These are phyloP conservation scores for Thaumetopoea pityocampa DNA, from an alignment of 1,140 invertebrate genomes.

Conservation along the genomic window DNA sequence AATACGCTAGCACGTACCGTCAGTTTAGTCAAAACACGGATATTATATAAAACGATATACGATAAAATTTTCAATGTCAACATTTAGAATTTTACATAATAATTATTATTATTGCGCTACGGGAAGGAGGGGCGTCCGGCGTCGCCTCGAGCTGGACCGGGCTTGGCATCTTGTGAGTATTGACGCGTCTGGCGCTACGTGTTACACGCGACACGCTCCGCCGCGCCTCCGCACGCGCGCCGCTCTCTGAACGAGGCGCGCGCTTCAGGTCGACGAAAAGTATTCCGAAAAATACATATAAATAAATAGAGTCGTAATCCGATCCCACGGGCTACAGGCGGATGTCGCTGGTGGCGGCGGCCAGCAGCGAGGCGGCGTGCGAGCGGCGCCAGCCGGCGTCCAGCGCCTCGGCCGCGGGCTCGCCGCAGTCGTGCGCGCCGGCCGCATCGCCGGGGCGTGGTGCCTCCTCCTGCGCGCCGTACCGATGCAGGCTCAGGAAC, in stretches of 20 bases:
- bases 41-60: slow-evolving; percentile 43
- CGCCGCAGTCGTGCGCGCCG: slow-evolving; percentile 49
- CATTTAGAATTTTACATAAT: slow-evolving; percentile 18
- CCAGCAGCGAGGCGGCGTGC: slow-evolving; percentile 26
- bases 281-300: slow-evolving; percentile 64
- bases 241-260: slow-evolving; percentile 64
- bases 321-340: slow-evolving; percentile 35
- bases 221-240: slow-evolving; percentile 49
- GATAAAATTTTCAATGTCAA: slow-evolving; percentile 13
- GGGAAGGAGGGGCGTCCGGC: slow-evolving; percentile 58
- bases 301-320: slow-evolving; percentile 52
- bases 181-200: slow-evolving; percentile 41
- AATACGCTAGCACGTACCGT: slow-evolving; percentile 40
- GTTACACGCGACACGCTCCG: slow-evolving; percentile 42
- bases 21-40: slow-evolving; percentile 47
- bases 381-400: slow-evolving; percentile 15
- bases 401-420: slow-evolving; percentile 34
- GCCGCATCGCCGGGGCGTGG: no score
- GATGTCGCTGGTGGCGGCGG: slow-evolving; percentile 51
- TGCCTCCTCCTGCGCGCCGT: slow-evolving; percentile 54
- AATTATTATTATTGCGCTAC: slow-evolving; percentile 42
- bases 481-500: slow-evolving; percentile 60
- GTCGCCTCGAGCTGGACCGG: slow-evolving; percentile 37
- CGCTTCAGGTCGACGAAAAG: slow-evolving; percentile 63
- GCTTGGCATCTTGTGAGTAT: slow-evolving; percentile 70